Base-by-base conservation (phyloP, 2,113 vertebrate genomes). In the Mugil cephalus region DNA sequence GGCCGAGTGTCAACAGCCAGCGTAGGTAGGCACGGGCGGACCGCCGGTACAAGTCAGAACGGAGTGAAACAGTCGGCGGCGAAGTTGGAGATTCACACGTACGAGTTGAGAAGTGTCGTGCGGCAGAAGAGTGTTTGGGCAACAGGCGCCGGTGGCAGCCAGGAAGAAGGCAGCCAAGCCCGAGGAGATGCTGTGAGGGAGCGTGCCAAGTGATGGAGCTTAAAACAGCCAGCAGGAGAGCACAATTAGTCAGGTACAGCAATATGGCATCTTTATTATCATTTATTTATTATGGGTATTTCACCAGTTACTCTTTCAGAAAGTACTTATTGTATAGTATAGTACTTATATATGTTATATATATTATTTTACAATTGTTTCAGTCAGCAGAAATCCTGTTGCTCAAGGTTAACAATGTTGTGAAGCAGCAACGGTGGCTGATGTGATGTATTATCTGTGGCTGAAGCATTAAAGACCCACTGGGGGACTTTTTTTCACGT, bases 201-300 rank as follows among this genome's bases (percentile, higher is more conserved):
- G 17, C 6, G 11, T 62, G 86, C 82, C 82, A 89, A 88, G 87
- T 67, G 85, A 91, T 91, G 89, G 87, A 90, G 79, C 69, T 69
- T 10, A 79, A 84, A 66, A 61, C 52, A 52, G 55, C 24, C 60
- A 80, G 66, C 84, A 87, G 86, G 78, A 64, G 69, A 52, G 48
- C 69, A 35, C 83, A 61, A 54, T 69, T 87, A 82, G 46, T 89
- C 86, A 92, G 91, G 91, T 93, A 89, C 65, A 62, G 47, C 74
- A 82, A 79, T 79, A 77, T 81, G 86, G 50, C 64, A 77, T 52
- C 61, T 74, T 80, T 58, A 63, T 67, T 45, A 39, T 62, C 4
- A 10, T 63, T 38, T 40, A 55, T 43, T 10, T 55, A 58, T 50
- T 73, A 3, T 56, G 0, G 34, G n/a, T 19, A 13, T 35, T 19